Percentiles rank a stretch among this genome's conserved stretches.
Evolutionary conservation across 2,888 invertebrate genomes (phyloP).

Genomic region (Eudasyphora cyanicolor): DNA sequence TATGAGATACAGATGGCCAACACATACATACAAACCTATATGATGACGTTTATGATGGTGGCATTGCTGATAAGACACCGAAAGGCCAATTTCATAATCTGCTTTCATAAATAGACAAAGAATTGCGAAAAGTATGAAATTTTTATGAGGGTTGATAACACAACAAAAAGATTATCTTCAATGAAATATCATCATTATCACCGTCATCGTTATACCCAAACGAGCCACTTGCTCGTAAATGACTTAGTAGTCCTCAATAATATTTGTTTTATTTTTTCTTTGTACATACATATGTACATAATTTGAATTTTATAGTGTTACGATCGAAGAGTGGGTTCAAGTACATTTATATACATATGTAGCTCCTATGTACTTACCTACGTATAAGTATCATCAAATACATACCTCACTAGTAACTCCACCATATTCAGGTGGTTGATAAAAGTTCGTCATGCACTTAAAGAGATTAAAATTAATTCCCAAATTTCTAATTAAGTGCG

Average conservation of each 20-base stretch:
- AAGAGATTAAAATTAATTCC: neutral
- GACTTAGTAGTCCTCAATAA: constrained; percentile 2
- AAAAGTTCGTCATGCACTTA: neutral
- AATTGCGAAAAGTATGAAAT: neutral
- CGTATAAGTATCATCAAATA: too few relatives aligned
- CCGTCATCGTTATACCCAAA: neutral
- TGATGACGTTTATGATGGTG: neutral
- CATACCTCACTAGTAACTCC: too few relatives aligned
- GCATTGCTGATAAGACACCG: neutral
- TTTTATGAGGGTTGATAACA: constrained; percentile 5
- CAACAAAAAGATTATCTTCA: neutral
- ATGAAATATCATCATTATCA: constrained; percentile 10
- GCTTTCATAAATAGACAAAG: neutral
- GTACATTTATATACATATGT: neutral
- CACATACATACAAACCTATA: neutral
- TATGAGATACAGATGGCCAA: neutral
- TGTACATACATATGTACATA: too few relatives aligned
- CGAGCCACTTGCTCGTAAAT: constrained; percentile 8
- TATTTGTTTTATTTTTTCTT: neutral
- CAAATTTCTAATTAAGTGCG: neutral
- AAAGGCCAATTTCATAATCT: constrained; percentile 17
- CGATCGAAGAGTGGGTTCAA: neutral
- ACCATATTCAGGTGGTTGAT: too few relatives aligned
- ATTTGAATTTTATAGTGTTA: neutral
- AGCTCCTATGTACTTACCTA: too few relatives aligned